Base-by-base conservation (phyloP, 2,888 invertebrate genomes). In the Teleiodes luculella region DNA sequence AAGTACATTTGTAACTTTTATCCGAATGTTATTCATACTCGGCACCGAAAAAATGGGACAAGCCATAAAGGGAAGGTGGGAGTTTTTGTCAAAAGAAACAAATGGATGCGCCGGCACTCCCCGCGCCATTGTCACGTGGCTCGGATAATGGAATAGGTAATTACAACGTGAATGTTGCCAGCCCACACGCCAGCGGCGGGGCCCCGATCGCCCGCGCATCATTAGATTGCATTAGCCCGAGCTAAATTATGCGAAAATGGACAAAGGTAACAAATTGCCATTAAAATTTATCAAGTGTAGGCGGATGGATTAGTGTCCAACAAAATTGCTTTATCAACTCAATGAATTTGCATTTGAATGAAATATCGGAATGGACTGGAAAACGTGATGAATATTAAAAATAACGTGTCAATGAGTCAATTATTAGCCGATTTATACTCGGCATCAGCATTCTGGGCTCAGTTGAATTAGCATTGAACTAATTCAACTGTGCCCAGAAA, bases 91-190 rank as follows among this genome's bases (percentile, higher is more conserved):
- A 50, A 35, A 43, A 39, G 54, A 50, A 55, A 57, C 54, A 54
- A 53, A 53, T 46, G 55, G 20, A 1, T 39, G 35, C 14, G 39
- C 8, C 30, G 31, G 18, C 28, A 33, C 37, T 24, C 20, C 46
- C 31, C 11, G 16, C 31, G 13, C 28, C 39, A 48, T 52, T 55
- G 55, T 55, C 52, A 41, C 50, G 50, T 36, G 30, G 33, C n/a
- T 6, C 33, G 10, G 33, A 48, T 55, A 55, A 55, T 55, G 55
- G 55, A 41, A 52, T 43, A 52, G 53, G 57, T 63, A 64, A 69
- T 69, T 68, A 68, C 64, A 61, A 59, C 57, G 64, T 62, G 61
- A 67, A 66, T 60, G 70, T 24, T 24, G 24, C 24, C 24, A 24
- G 3, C 61, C 58, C 59, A 62, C 66, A 59, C 60, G 65, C 33